Evolutionary conservation across 2,113 vertebrate species (phyloP).

Genomic region (Lates calcarifer): DNA sequence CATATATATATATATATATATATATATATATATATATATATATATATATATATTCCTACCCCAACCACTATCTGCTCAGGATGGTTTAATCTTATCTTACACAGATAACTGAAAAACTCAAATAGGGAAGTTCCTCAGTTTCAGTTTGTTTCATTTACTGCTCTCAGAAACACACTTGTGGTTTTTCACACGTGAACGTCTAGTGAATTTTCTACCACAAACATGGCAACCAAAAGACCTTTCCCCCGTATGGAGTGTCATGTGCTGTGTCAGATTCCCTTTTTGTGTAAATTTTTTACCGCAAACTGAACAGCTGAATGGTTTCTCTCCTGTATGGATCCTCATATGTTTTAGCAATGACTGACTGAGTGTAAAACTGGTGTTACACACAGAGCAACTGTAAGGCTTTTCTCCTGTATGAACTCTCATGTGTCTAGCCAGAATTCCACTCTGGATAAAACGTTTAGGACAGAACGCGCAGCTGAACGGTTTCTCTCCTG

Average conservation of each 20-base stretch:
- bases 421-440: conserved; percentile 30
- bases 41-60: no score
- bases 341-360: conserved; percentile 18
- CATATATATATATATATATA: no score
- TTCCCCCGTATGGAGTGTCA: conserved; percentile 11
- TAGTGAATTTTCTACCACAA: conserved; percentile 2
- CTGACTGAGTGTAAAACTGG: neutral
- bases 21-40: no score
- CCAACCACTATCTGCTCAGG: no score
- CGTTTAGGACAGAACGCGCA: neutral
- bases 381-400: conserved; percentile 3
- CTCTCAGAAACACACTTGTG: conserved; percentile 9
- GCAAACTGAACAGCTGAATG: conserved; percentile 20
- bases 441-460: neutral
- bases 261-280: conserved; percentile 9
- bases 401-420: conserved; percentile 29
- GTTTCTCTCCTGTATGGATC: conserved; percentile 29
- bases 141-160: neutral
- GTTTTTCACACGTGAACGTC: neutral
- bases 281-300: conserved; percentile 4
- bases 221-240: neutral
- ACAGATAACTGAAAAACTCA: no score
- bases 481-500: conserved; percentile 9
- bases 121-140: no score
- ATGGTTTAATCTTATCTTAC: no score